Evolutionary conservation across 2,113 vertebrate genomes (phyloP), one percentile per base, ranked within the genome.

Genomic region (Pao palembangensis): DNA sequence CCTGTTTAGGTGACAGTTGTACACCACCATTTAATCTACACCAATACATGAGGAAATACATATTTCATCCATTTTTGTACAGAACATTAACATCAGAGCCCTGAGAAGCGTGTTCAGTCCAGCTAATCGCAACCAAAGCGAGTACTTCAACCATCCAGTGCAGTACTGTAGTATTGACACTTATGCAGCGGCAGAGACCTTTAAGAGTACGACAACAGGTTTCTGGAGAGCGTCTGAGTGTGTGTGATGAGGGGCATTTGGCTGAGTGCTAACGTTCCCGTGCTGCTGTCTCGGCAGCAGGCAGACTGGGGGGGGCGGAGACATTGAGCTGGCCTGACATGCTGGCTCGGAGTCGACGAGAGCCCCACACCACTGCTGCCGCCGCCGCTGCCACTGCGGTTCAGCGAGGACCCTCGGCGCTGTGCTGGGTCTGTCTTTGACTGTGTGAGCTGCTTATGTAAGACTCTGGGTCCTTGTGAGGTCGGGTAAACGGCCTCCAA

Each of bases 401-500:
- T 76, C 43, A 65, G 69, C 59, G 73, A 70, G 65, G 41, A 60
- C 65, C 47, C 73, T 41, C 18, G 66, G 57, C 55, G 8, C 69
- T 72, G 75, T 13, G 61, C 69, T 57, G 63, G 75, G 58, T 61
- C 67, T 75, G 63, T 54, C 61, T 84, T 78, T 79, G 78, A 83
- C 71, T 69, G 61, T 69, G 78, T 69, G 85, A 87, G 78, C 76
- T 68, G 82, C 78, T 87, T 88, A 86, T 80, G 75, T 81, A 85
- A 84, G 81, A 87, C 77, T 79, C 67, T 1, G 53, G 69, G 71
- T 82, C 86, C 75, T 83, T 54, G 71, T 69, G 77, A 84, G 72
- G 85, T 76, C 72, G 81, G 67, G 68, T 69, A 75, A 80, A 70
- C 62, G 69, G 64, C 78, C 69, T 79, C 72, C 38, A 18, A 70